Evolutionary conservation across 2,113 vertebrate genomes (phyloP).

Genomic region (Tauraco erythrolophus): DNA sequence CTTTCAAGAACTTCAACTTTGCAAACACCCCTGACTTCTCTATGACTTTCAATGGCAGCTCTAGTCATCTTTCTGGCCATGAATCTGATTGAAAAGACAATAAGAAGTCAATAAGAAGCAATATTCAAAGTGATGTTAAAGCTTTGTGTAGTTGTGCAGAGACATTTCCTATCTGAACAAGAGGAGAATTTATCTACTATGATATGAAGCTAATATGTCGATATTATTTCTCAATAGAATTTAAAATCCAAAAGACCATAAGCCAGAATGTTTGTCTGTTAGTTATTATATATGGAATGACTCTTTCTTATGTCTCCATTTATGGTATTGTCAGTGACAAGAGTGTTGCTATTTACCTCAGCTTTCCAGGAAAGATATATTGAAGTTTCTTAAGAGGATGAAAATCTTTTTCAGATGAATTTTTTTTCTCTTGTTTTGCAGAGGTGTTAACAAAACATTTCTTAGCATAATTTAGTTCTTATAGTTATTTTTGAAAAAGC

Average conservation of each 20-base stretch:
- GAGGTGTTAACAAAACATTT: constrained; percentile 17
- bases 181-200: neutral
- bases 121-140: neutral
- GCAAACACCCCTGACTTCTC: neutral
- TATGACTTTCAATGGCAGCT: neutral
- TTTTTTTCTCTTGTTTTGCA: neutral
- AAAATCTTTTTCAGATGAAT: constrained; percentile 13
- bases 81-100: neutral
- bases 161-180: neutral
- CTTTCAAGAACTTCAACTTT: neutral
- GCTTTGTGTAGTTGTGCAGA: neutral
- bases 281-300: neutral
- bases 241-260: neutral
- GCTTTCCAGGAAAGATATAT: neutral
- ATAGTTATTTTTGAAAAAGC: neutral
- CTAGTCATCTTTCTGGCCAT: neutral
- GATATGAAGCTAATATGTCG: neutral
- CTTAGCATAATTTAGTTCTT: neutral
- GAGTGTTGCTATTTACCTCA: neutral
- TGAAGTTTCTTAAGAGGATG: neutral
- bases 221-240: neutral
- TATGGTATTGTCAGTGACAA: neutral
- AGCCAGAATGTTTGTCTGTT: neutral
- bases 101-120: neutral
- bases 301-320: neutral